Conservation (phyloP, 1,140 invertebrate genomes). For the Penaeus vannamei region DNA sequence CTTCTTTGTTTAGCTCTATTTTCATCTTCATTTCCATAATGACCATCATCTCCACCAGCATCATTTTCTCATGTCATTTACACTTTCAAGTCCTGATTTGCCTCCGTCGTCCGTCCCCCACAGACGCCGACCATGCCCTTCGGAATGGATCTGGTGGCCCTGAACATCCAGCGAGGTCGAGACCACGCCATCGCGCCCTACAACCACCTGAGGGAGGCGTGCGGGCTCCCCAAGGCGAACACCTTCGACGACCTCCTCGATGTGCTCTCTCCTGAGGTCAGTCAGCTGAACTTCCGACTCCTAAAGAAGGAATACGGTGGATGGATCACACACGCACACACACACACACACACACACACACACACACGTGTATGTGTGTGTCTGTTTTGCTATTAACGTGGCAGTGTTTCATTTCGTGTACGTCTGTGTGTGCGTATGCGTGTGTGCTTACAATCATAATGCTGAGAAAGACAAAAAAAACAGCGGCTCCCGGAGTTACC, state of each 20-base stretch:
- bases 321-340: no score
- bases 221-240: slow-evolving; percentile 59
- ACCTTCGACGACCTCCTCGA: slow-evolving; percentile 61
- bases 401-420: no score
- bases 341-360: no score
- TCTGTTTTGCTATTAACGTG: no score
- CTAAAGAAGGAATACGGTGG: no score
- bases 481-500: neutral
- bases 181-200: slow-evolving; percentile 71
- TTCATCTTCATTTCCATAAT: no score
- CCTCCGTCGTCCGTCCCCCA: neutral
- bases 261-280: slow-evolving; percentile 34
- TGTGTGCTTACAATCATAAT: no score
- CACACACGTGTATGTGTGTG: no score
- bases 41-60: neutral
- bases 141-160: slow-evolving; percentile 70
- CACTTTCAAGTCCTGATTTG: no score
- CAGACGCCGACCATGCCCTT: slow-evolving; percentile 12
- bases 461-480: neutral
- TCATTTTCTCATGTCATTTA: neutral
- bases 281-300: neutral
- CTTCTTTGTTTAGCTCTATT: no score
- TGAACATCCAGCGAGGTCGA: slow-evolving; percentile 72
- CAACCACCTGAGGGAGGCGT: slow-evolving; percentile 61
- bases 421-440: no score